Percentiles rank a stretch among this genome's conserved stretches.
Conservation (phyloP, 2,888 invertebrate species). For the Imbricaverruca yamaguchii region DNA sequence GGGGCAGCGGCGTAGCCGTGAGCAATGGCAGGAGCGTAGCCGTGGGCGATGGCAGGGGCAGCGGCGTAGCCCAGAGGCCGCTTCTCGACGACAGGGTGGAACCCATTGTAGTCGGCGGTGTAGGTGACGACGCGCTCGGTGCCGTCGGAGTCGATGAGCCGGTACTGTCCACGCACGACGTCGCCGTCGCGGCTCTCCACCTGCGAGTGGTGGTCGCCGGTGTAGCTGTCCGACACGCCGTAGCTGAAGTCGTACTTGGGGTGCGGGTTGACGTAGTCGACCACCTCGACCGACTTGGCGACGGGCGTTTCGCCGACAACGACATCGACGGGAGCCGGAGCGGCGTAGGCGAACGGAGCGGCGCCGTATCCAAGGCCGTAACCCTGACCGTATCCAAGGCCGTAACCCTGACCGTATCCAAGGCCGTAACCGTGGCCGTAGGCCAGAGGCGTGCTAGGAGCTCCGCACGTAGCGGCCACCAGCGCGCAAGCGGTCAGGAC, state of each 20-base stretch:
- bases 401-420: too few species aligned
- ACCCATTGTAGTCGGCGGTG: slow-evolving; percentile 32
- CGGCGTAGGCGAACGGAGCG: slow-evolving; percentile 31
- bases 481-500: not conserved
- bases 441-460: slow-evolving; percentile 5
- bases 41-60: slow-evolving; percentile 23
- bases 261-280: slow-evolving; percentile 17
- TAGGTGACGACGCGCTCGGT: slow-evolving; percentile 29
- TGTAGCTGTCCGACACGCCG: slow-evolving; percentile 24
- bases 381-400: too few species aligned
- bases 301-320: not conserved
- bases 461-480: slow-evolving; percentile 20
- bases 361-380: too few species aligned
- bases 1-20: slow-evolving; percentile 25
- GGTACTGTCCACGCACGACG: slow-evolving; percentile 22
- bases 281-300: not conserved
- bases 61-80: slow-evolving; percentile 32
- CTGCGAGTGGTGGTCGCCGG: slow-evolving; percentile 24
- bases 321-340: slow-evolving; percentile 19
- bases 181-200: slow-evolving; percentile 24
- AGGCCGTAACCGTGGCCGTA: slow-evolving; percentile 13
- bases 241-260: slow-evolving; percentile 24
- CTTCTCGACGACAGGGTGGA: slow-evolving; percentile 34
- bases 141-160: slow-evolving; percentile 24
- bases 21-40: not conserved